phyloP scores from a whole-genome alignment of 2,888 invertebrate species.

The Nineta flava region DNA sequence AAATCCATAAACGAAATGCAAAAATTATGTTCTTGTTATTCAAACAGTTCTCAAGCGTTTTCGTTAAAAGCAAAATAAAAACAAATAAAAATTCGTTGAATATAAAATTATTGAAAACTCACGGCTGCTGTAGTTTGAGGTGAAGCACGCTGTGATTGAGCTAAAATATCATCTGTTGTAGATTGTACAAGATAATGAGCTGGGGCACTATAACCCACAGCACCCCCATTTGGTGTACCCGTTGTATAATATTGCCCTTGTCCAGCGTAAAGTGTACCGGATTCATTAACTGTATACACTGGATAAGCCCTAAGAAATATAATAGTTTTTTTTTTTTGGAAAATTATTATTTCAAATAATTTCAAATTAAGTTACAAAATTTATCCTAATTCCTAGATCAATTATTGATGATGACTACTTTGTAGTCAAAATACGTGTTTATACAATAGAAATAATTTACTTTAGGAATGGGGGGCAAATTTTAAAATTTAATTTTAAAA shows the following conservation, averaged over 20 bases:
- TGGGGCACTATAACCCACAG: constrained; percentile 26
- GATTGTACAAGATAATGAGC: constrained; percentile 53
- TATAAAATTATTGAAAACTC: constrained; percentile 22
- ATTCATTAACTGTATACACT: constrained; percentile 58
- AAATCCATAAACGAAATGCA: too few relatives aligned
- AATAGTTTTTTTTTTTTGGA: not conserved
- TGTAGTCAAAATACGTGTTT: too few relatives aligned
- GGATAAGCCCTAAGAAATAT: constrained; percentile 52
- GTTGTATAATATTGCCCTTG: constrained; percentile 56
- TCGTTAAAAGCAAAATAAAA: too few relatives aligned
- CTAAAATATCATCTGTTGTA: constrained; percentile 46
- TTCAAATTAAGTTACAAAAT: too few relatives aligned
- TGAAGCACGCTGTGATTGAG: constrained; percentile 42
- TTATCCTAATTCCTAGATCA: not conserved
- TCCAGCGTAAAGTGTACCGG: constrained; percentile 38
- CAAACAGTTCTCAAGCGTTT: too few relatives aligned
- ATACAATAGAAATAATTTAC: not conserved
- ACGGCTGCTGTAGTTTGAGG: constrained; percentile 53
- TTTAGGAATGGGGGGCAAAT: not conserved
- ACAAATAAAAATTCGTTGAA: not conserved
- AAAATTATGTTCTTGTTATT: too few relatives aligned
- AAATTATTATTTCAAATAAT: not conserved
- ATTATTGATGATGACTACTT: too few relatives aligned
- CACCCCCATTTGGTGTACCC: constrained; percentile 37
- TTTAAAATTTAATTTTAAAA: not conserved